Evolutionary conservation across 1,140 invertebrate genomes (phyloP).

Genomic region (Hyles vespertilio): DNA sequence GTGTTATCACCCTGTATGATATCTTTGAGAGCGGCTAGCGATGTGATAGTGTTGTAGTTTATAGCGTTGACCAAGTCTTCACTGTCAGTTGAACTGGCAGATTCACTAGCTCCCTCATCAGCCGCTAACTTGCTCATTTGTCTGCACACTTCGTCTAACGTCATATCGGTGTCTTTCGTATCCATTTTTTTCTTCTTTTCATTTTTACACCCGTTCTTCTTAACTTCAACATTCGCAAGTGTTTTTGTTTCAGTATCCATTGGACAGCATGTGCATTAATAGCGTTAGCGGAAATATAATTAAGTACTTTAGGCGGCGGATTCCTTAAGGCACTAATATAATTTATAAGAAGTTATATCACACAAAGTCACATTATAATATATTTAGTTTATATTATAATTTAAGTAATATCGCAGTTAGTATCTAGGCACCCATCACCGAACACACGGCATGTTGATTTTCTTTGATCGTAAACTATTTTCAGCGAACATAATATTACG

Average conservation of each 20-base stretch:
- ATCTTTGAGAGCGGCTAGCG: slow-evolving; percentile 81
- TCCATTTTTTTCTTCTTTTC: slow-evolving; percentile 61
- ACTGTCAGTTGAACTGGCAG: slow-evolving; percentile 78
- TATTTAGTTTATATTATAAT: slow-evolving; percentile 27
- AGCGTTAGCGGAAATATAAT: slow-evolving; percentile 23
- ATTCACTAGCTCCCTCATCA: slow-evolving; percentile 30
- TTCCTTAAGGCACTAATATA: slow-evolving; percentile 35
- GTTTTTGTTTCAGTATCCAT: slow-evolving; percentile 56
- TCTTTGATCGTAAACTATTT: slow-evolving; percentile 27
- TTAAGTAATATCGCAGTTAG: slow-evolving; percentile 54
- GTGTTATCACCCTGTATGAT: slow-evolving; percentile 78
- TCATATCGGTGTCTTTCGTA: slow-evolving; percentile 25
- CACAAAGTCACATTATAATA: slow-evolving; percentile 64
- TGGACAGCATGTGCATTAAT: slow-evolving; percentile 43
- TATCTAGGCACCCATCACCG: slow-evolving; percentile 45
- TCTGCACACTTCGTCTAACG: slow-evolving; percentile 31
- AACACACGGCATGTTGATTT: slow-evolving; percentile 34
- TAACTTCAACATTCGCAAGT: slow-evolving; percentile 39
- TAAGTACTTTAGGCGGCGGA: slow-evolving; percentile 20
- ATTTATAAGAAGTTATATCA: slow-evolving; percentile 31
- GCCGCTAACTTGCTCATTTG: slow-evolving; percentile 35
- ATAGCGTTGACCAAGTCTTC: slow-evolving; percentile 80
- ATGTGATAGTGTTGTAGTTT: slow-evolving; percentile 82
- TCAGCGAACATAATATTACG: slow-evolving; percentile 45
- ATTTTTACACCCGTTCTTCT: slow-evolving; percentile 51